Base-by-base conservation (phyloP, 2,888 invertebrate genomes). In the Clepsis dumicolana region DNA sequence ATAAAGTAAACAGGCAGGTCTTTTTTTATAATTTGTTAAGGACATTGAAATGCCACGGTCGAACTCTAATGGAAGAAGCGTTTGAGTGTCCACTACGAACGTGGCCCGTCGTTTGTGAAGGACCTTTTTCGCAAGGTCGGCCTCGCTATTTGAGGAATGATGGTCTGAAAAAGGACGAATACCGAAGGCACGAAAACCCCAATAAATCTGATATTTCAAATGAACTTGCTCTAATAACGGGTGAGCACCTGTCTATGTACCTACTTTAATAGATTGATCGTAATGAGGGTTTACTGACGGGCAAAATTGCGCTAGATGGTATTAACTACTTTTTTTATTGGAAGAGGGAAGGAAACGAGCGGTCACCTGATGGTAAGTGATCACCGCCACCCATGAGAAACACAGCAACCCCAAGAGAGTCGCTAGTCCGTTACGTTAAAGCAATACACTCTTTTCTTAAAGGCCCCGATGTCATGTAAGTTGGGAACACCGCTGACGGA, bases 1-100 rank as follows among this genome's bases (percentile, higher is more conserved):
- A 29, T 52, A 32, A 44, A 38, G 16, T 35, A 35, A 64, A 14
- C 16, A 54, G 18, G 7, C 29, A n/a, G 12, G 12, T 48, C 5
- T 25, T 18, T 57, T 57, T 57, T 4, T 35, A n/a, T 35, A 38
- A 50, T 41, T 57, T 48, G 25, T 35, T 64, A n/a, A 54, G 52
- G 25, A 52, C 25, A 52, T 52, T 25, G 3, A 25, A 52, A 52
- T 25, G 25, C 52, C 52, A 25, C 25, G 52, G 52, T 52, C 14
- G 24, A 4, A 7, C 24, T 18, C 35, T 35, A 35, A 56, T 56
- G 35, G 32, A 56, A 18, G 16, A 2, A 4, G 54, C 29, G 52
- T 25, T n/a, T 3, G 18, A 54, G 12, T 32, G 29, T 29, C 24
- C 53, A 27, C 53, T 44, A 18, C 18, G 44, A 18, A 44, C 8